These are phyloP conservation scores for Hafferia zeledoni DNA, from an alignment of 2,797 vertebrate species.

Conservation along the genomic window DNA sequence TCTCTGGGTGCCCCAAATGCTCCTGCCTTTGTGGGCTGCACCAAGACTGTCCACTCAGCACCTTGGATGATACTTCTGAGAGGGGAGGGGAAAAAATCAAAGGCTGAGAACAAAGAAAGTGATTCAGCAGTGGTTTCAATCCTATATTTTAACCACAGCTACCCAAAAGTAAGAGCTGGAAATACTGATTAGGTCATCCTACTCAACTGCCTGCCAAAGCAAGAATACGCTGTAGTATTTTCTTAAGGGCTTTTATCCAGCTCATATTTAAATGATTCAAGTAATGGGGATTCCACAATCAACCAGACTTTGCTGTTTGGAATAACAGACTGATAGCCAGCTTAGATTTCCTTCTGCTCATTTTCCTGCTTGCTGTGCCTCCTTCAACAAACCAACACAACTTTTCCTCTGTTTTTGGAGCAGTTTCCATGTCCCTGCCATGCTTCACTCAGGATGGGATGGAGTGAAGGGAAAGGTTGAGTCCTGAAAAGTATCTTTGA, in stretches of 20 bases:
- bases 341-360: not conserved
- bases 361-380: fast-evolving
- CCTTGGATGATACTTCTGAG: not conserved
- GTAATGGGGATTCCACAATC: not conserved
- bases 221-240: not conserved
- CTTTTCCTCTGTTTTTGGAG: not conserved
- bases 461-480: fast-evolving
- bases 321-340: not conserved
- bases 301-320: not conserved
- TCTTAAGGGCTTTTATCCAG: not conserved
- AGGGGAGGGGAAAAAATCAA: not conserved
- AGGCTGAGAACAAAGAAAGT: not conserved
- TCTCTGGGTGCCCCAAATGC: not conserved
- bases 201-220: not conserved
- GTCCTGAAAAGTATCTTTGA: not conserved
- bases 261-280: not conserved
- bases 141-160: not conserved
- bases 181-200: not conserved
- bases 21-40: not conserved
- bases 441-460: fast-evolving
- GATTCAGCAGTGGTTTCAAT: not conserved
- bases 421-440: not conserved
- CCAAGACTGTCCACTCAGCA: not conserved
- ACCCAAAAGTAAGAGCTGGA: not conserved
- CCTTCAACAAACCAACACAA: not conserved